These are phyloP conservation scores for Drosophila nigrodunni DNA, from an alignment of 1,140 invertebrate species.

Conservation along the genomic window DNA sequence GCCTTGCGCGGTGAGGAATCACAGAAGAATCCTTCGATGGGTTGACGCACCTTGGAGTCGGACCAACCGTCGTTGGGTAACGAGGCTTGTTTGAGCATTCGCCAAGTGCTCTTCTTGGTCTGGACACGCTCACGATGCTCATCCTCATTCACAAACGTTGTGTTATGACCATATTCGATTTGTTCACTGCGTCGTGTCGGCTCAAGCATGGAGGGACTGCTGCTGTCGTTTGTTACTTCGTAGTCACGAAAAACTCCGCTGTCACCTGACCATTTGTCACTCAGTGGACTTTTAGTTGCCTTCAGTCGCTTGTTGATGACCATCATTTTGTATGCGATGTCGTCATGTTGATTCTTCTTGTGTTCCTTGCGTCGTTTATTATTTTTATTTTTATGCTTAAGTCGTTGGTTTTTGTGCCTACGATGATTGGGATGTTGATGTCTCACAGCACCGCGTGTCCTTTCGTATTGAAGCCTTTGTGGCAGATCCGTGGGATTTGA, in stretches of 20 bases:
- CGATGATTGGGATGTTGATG: constrained; percentile 71
- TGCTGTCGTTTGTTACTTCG: constrained; percentile 74
- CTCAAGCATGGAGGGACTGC: constrained; percentile 46
- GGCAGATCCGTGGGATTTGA: constrained; percentile 89
- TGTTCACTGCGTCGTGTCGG: constrained; percentile 48
- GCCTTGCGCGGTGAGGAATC: constrained; percentile 87
- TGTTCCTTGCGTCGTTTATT: constrained; percentile 85
- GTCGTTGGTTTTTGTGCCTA: constrained; percentile 70
- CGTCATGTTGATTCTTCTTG: constrained; percentile 69
- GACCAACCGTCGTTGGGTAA: constrained; percentile 58
- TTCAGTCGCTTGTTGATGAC: constrained; percentile 61
- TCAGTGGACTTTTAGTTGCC: constrained; percentile 51
- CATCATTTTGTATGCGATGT: constrained; percentile 56
- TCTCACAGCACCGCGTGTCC: constrained; percentile 50
- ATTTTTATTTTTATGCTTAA: constrained; percentile 84
- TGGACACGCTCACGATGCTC: constrained; percentile 71
- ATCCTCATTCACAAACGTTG: constrained; percentile 78
- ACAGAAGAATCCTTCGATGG: constrained; percentile 88
- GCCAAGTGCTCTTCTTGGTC: constrained; percentile 78
- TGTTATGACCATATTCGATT: constrained; percentile 76
- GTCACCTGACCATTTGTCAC: constrained; percentile 69
- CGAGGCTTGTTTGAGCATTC: constrained; percentile 62
- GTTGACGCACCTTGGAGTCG: constrained; percentile 65
- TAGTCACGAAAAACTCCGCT: constrained; percentile 75
- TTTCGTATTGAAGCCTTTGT: constrained; percentile 55